Evolutionary conservation across 2,113 vertebrate genomes (phyloP), one percentile per base, ranked within the genome.

Genomic region (Gopherus evgoodei): DNA sequence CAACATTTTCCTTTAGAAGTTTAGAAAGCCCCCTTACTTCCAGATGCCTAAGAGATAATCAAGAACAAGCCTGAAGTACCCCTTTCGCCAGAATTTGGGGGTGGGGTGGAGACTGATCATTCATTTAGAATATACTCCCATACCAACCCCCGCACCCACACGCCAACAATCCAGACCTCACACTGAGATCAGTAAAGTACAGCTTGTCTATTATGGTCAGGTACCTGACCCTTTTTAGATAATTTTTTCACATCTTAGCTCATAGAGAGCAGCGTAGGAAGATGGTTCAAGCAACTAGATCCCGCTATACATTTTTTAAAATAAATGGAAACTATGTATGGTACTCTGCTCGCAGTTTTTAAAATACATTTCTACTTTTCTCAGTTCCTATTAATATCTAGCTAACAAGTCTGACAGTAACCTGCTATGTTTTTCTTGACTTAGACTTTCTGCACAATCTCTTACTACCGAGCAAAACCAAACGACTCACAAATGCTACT

Each of bases 361-460:
- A 42, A 53, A 4, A 87, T 72, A 53, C 84, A 81, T n/a, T 50
- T 79, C 57, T 80, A 81, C 11, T 16, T 27, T 38, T 65, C 8
- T 0, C 1, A 8, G 54, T 81, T 49, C 81, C 76, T 50, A 38
- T 86, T 83, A 59, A 16, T 44, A 52, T 21, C 31, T 50, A 69
- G 76, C 69, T 29, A 94, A 81, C 84, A 87, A 86, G 12, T 1
- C 0, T 0, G 80, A 91, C 54, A 95, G 75, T 53, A 87, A 83
- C 44, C 38, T 85, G 27, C 9, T 81, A 35, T 14, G 88, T 19
- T 75, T 90, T 69, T 53, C 2, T 6, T 81, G 86, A 86, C 93
- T 83, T 86, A 59, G 49, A 88, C 82, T 94, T 94, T 90, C 91
- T 1, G 14, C 25, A 91, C 82, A 94, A 88, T 96, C 91, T 95